Conservation (phyloP, 2,797 vertebrate species). For the Scarus forsteni region DNA sequence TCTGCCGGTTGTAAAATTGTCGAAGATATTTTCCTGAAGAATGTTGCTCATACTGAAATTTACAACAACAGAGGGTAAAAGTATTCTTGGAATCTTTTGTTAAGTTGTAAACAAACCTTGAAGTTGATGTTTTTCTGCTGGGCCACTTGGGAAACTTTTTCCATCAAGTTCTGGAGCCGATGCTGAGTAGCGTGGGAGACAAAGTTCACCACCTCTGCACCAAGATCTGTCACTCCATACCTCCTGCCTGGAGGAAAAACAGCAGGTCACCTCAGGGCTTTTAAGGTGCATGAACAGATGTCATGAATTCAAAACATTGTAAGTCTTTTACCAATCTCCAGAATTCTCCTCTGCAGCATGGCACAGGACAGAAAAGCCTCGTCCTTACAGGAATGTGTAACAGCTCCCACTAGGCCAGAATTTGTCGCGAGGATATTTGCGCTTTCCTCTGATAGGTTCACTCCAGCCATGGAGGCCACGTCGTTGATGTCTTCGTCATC, state of each 20-base stretch:
- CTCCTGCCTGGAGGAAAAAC: slow-evolving; percentile 86
- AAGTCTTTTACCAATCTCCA: slow-evolving; percentile 90
- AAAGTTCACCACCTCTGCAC: slow-evolving; percentile 92
- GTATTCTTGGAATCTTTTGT: background rate
- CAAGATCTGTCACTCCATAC: slow-evolving; percentile 92
- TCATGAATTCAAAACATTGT: no score
- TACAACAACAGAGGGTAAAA: background rate
- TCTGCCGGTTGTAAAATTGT: no score
- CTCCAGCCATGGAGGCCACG: slow-evolving; percentile 98
- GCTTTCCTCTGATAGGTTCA: slow-evolving; percentile 96
- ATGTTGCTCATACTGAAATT: background rate
- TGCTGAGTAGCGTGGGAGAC: slow-evolving; percentile 96
- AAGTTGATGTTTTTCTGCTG: slow-evolving; percentile 94
- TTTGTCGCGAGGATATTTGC: slow-evolving; percentile 96
- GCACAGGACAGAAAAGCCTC: slow-evolving; percentile 92
- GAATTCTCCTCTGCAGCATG: slow-evolving; percentile 91
- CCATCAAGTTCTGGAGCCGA: slow-evolving; percentile 92
- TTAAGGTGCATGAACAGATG: background rate
- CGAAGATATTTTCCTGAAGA: background rate
- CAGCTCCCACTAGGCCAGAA: slow-evolving; percentile 92
- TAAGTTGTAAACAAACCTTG: slow-evolving; percentile 85
- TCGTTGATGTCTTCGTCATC: slow-evolving; percentile 99
- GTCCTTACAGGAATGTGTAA: slow-evolving; percentile 96
- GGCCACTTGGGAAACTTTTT: slow-evolving; percentile 93
- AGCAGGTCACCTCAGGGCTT: background rate